Conservation (phyloP, 2,113 vertebrate genomes). For the Oreochromis spilurus region DNA sequence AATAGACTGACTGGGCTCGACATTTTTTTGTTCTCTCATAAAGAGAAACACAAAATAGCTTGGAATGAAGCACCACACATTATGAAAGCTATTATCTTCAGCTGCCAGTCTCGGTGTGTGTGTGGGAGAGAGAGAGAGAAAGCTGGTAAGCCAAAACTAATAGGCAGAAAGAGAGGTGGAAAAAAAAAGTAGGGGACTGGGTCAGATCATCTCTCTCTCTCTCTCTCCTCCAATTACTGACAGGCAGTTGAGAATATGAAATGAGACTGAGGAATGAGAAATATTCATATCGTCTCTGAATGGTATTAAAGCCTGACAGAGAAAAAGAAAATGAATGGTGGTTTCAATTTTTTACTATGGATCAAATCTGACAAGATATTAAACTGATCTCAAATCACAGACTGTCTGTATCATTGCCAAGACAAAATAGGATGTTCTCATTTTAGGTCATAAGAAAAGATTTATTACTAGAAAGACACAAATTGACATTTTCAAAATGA, state of each 20-base stretch:
- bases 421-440: constrained; percentile 53
- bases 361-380: constrained; percentile 66
- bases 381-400: constrained; percentile 64
- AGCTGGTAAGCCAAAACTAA: constrained; percentile 63
- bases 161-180: constrained; percentile 57
- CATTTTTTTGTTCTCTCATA: constrained; percentile 53
- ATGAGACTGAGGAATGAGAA: constrained; percentile 57
- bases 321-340: constrained; percentile 53
- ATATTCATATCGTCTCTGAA: constrained; percentile 61
- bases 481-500: constrained; percentile 61
- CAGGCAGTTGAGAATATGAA: constrained; percentile 56
- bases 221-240: constrained; percentile 55
- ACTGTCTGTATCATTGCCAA: constrained; percentile 46
- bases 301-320: constrained; percentile 58
- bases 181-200: constrained; percentile 57
- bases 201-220: constrained; percentile 43
- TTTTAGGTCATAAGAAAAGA: constrained; percentile 43
- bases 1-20: constrained; percentile 45
- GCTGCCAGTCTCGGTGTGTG: constrained; percentile 53
- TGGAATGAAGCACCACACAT: constrained; percentile 51
- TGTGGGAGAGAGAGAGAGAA: constrained; percentile 29
- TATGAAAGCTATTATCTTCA: constrained; percentile 68
- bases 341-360: constrained; percentile 46
- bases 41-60: constrained; percentile 51
- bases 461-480: constrained; percentile 59